Base-by-base conservation (phyloP, 2,888 invertebrate species). In the Allacma fusca region DNA sequence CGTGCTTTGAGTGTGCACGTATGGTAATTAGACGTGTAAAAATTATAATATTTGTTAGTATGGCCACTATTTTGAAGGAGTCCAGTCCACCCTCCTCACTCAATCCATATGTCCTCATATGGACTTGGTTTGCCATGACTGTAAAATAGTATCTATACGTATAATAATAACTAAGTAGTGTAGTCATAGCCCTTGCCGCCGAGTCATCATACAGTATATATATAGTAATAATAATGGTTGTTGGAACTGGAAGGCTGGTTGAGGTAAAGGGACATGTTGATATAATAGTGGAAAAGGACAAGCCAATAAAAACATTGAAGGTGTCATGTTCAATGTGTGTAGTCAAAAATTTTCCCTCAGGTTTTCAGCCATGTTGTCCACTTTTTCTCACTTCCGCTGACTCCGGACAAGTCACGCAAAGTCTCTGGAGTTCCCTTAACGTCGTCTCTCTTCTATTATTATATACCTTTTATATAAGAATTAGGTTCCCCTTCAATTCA, bases 381-480 rank as follows among this genome's bases (percentile, higher is more conserved):
- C 80, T 79, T 81, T 80, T 81, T 81, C 80, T 80, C 79, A 81
- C 81, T 81, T 81, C 83, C 81, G 82, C 82, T 82, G 81, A 76
- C 81, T 79, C 75, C 77, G 67, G 78, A 77, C 77, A 78, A 82
- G 83, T 83, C 83, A 83, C 83, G 83, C 83, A 82, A 82, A 68
- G 78, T 64, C 74, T 74, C 74, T 16, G 24, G 62, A 62, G 62
- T 62, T 62, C 62, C 62, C 62, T 62, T 62, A 62, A 62, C 62
- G 62, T 24, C 23, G 62, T 24, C 62, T 67, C 57, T 29, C 64
- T 40, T 16, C 50, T 50, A 50, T 50, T 50, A 19, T 50, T 50
- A 13, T 50, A 2, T 50, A 34, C 50, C 50, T 19, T 50, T 50
- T 50, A n/a, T 13, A 29, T 24, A 50, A 50, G 50, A 13, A 50